Conservation (phyloP, 1,140 invertebrate species). For the Anadara kagoshimensis region DNA sequence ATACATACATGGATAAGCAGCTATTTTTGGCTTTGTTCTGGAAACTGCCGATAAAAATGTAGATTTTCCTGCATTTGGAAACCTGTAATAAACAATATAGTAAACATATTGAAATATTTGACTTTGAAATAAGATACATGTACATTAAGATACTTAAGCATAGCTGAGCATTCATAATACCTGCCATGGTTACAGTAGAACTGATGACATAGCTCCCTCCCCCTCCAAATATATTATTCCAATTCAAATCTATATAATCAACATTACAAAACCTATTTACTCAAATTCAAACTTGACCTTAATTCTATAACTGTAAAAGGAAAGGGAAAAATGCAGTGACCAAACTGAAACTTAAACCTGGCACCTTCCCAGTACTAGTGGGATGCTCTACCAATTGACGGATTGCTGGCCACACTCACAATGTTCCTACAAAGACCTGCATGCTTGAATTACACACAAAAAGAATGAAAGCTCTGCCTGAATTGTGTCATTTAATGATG, state of each 20-base stretch:
- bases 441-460: no score
- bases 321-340: neutral
- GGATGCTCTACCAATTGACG: no score
- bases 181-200: slow-evolving; percentile 24
- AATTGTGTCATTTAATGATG: no score
- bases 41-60: slow-evolving; percentile 92
- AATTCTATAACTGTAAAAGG: neutral
- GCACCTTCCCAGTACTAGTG: no score
- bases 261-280: no score
- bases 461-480: no score
- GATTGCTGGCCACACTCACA: no score
- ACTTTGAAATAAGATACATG: neutral
- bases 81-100: slow-evolving; percentile 81
- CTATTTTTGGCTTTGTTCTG: slow-evolving; percentile 93
- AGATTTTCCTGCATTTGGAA: slow-evolving; percentile 98
- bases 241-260: neutral
- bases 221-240: neutral
- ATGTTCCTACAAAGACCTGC: no score
- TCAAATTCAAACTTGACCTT: no score
- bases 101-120: neutral
- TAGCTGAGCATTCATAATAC: neutral
- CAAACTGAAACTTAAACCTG: no score
- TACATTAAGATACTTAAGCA: no score
- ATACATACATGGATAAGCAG: slow-evolving; percentile 85
- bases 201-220: neutral